Evolutionary conservation across 2,797 vertebrate species (phyloP), one percentile per base, ranked within the genome.

Genomic region (Heteromormyrus szaboi): DNA sequence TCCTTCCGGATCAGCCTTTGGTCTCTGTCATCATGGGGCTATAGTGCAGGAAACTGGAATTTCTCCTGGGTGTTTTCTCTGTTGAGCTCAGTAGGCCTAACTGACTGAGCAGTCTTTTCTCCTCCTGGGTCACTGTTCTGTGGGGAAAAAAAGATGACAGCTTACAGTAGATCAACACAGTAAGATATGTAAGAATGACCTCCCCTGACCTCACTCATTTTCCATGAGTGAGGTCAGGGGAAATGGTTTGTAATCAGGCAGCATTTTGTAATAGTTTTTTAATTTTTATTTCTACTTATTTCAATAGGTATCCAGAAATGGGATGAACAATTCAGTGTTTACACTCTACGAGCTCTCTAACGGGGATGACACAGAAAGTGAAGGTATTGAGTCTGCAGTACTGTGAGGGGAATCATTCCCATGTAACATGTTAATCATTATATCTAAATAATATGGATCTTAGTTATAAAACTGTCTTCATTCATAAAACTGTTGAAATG

Each of bases 271-370:
- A 86, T 56, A 41, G 6, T 56, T 25, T 37, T 59, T 25, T 11
- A 17, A 29, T 41, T 86, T 54, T 56, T 86, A 25, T 86, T 22
- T 59, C 33, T 86, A 11, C 86, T 50, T 59, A 33, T 37, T 86
- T 22, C 44, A 48, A 48, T 50, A 99, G 98, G 96, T 99, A 91
- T 97, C 96, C 2, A 98, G 92, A 95, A 98, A 96, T 0, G 97
- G 98, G 54, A 95, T 98, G 96, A 96, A 96, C 92, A 99, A 99
- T 94, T 97, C 98, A 0, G 99, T 99, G 79, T 99, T 99, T 92
- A 99, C 99, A 0, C 95, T 99, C 46, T 99, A 98, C 6, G 99
- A 99, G 62, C 91, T 99, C 89, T 94, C 95, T 72, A 98, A 96
- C 0, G 98, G 99, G 0, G 98, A 99, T 4, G 98, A 99, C 90